These are phyloP conservation scores for Steatocranus sp. DNA, from an alignment of 2,797 vertebrate species.

Conservation along the genomic window DNA sequence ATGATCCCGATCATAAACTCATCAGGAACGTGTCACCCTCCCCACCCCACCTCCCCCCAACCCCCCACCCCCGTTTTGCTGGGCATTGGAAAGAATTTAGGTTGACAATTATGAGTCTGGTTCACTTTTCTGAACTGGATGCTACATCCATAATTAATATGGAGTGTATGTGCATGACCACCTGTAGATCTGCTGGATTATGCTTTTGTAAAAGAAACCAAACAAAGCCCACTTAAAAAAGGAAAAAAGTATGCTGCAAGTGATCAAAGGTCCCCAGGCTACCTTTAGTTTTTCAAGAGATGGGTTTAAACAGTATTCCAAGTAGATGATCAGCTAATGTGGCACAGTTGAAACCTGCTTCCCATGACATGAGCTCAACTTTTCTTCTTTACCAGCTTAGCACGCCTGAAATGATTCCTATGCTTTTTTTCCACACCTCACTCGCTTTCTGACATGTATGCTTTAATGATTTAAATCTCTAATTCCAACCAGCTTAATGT, in stretches of 20 bases:
- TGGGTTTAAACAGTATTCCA: background rate
- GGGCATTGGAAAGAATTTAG: background rate
- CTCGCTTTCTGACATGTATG: background rate
- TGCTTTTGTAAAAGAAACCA: background rate
- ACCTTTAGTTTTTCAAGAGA: background rate
- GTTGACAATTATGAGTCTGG: background rate
- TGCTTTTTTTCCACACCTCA: background rate
- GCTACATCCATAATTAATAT: background rate
- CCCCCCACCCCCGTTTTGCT: background rate
- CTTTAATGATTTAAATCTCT: background rate
- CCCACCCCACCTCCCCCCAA: rapidly evolving
- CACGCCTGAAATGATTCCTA: constrained; percentile 16
- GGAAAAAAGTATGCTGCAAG: background rate
- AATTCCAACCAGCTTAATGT: background rate
- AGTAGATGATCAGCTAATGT: background rate
- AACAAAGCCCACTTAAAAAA: rapidly evolving
- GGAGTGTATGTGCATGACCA: background rate
- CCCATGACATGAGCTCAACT: background rate
- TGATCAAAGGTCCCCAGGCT: background rate
- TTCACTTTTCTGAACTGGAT: background rate
- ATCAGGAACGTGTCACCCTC: background rate
- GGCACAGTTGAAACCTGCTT: background rate
- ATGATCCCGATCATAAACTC: background rate
- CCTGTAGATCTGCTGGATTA: background rate
- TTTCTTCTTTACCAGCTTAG: background rate